Percentiles rank a stretch among this genome's conserved stretches.
Evolutionary conservation across 2,888 invertebrate species (phyloP).

Genomic region (Neoascia interrupta): DNA sequence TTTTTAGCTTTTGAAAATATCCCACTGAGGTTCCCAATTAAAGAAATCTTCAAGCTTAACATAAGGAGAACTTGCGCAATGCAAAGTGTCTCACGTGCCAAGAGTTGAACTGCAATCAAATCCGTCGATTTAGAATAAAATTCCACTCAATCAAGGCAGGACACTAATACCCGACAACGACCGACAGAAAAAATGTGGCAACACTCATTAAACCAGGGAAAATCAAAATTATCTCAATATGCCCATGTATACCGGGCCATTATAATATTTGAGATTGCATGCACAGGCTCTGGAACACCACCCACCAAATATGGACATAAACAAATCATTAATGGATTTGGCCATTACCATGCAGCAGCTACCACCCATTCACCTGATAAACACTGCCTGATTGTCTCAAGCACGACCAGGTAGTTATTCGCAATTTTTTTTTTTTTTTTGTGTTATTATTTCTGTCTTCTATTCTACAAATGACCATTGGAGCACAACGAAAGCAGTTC

Average conservation of each 20-base stretch:
- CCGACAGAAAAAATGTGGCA: not conserved
- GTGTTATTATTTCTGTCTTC: not conserved
- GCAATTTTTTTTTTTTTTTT: not conserved
- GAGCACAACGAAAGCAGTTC: too few species aligned
- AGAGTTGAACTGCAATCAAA: too few species aligned
- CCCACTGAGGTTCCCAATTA: too few species aligned
- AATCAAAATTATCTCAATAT: conserved; percentile 35
- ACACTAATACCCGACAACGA: not conserved
- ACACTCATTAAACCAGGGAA: conserved; percentile 19
- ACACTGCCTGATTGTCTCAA: conserved; percentile 24
- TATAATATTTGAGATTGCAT: conserved; percentile 39
- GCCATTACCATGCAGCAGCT: conserved; percentile 8
- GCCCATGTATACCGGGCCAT: conserved; percentile 50
- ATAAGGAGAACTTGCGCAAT: not conserved
- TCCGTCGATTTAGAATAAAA: not conserved
- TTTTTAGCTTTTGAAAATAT: too few species aligned
- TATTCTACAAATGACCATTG: too few species aligned
- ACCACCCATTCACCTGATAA: conserved; percentile 40
- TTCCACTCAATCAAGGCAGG: not conserved
- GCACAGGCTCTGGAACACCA: conserved; percentile 18
- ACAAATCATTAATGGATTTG: conserved; percentile 22
- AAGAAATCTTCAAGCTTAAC: too few species aligned
- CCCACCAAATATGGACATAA: conserved; percentile 54
- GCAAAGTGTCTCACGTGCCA: too few species aligned
- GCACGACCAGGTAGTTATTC: conserved; percentile 41